Evolutionary conservation across 2,888 invertebrate species (phyloP).

Genomic region (Pachycephus smyrnensis): DNA sequence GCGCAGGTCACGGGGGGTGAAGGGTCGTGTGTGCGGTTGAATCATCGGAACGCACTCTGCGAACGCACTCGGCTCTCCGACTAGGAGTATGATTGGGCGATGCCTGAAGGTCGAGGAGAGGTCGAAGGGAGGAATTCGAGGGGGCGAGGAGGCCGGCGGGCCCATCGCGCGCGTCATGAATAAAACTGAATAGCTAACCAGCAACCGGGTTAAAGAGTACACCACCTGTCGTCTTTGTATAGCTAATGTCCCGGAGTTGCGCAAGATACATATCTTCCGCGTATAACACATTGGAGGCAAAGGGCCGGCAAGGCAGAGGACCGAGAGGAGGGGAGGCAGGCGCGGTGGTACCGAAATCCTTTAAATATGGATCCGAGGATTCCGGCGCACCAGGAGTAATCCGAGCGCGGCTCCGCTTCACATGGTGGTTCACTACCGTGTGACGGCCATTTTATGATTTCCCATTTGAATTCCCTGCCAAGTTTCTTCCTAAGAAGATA

Average conservation of each 20-base stretch:
- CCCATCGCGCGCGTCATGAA: conserved; percentile 42
- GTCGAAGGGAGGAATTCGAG: conserved; percentile 39
- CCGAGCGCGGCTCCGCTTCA: too few species aligned
- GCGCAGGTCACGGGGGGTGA: too few species aligned
- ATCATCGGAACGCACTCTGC: not conserved
- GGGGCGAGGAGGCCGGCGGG: conserved; percentile 32
- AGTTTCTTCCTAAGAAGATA: too few species aligned
- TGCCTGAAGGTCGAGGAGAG: not conserved
- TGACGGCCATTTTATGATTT: too few species aligned
- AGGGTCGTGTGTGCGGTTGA: too few species aligned
- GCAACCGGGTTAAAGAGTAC: conserved; percentile 45
- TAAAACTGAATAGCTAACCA: conserved; percentile 49
- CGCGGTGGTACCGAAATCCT: not conserved
- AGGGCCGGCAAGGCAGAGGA: not conserved
- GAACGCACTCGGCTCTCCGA: not conserved
- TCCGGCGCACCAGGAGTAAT: too few species aligned
- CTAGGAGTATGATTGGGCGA: too few species aligned
- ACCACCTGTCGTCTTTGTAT: conserved; percentile 51
- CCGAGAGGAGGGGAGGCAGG: too few species aligned
- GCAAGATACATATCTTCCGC: conserved; percentile 4
- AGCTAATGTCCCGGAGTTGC: conserved; percentile 26
- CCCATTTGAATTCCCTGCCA: too few species aligned
- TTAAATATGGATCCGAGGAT: not conserved
- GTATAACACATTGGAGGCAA: not conserved
- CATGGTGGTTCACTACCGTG: too few species aligned